Evolutionary conservation across 2,113 vertebrate genomes (phyloP).

Genomic region (Aegithalos caudatus): DNA sequence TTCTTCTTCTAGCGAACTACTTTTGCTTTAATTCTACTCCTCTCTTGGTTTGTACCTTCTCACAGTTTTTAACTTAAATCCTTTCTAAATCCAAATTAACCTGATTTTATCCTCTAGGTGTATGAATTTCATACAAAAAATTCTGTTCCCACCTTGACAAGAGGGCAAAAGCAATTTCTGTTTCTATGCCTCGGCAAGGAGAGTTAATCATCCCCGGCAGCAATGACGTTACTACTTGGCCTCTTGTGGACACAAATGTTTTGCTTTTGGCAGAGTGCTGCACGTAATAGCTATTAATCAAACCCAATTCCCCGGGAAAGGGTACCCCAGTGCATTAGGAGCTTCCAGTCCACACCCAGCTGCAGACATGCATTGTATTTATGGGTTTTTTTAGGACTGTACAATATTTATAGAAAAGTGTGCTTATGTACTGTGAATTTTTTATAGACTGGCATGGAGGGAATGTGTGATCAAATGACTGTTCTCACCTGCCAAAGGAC

Average conservation of each 20-base stretch:
- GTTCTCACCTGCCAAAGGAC: constrained; percentile 32
- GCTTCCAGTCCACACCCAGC: neutral
- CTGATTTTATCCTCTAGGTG: neutral
- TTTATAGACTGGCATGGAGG: neutral
- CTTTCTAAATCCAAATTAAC: neutral
- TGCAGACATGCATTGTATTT: neutral
- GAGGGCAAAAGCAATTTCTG: constrained; percentile 37
- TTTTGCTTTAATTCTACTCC: neutral
- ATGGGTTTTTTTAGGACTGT: neutral
- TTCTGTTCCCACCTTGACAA: constrained; percentile 8
- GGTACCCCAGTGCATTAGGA: neutral
- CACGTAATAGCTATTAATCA: constrained; percentile 20
- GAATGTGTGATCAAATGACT: neutral
- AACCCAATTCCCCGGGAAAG: neutral
- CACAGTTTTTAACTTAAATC: neutral
- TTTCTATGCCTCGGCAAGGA: neutral
- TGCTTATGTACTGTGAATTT: neutral
- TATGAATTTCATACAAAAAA: neutral
- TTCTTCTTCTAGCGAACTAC: neutral
- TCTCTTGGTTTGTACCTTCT: neutral
- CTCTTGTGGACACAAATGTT: constrained; percentile 38
- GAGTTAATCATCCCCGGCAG: constrained; percentile 46
- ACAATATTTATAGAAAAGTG: constrained; percentile 21
- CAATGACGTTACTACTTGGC: constrained; percentile 44
- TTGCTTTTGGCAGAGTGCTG: constrained; percentile 38